Evolutionary conservation across 2,797 vertebrate species (phyloP), one percentile per base, ranked within the genome.

Genomic region (Schizopygopsis pylzovi): DNA sequence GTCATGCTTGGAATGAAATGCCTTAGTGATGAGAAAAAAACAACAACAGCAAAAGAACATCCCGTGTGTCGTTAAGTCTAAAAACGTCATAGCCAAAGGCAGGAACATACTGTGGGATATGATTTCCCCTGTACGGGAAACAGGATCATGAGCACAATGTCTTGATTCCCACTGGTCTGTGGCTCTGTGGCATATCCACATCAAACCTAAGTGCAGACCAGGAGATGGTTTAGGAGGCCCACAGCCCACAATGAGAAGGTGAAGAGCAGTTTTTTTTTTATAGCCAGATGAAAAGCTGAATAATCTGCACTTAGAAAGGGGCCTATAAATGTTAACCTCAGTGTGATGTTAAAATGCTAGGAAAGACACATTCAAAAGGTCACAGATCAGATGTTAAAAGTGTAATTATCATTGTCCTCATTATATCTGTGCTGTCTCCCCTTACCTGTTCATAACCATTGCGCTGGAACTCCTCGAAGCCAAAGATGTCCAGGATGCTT

Each of bases 381-480:
- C 56, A 45, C n/a, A 22, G 41, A 11, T 41, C 47, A 20, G 80
- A 68, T 71, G 20, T 68, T 22, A 47, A 37, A 77, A 16, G 39
- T n/a, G 33, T 39, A 77, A 16, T 11, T 16, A 63, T 22, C 79
- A 67, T 71, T 28, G 20, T 25, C 9, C 33, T 65, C 25, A 49
- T 25, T 4, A 67, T 4, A 16, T 22, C 15, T 18, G 41, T 47
- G 45, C 10, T 0, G 18, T 15, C 41, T 79, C 25, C 43, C 87
- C 92, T 90, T 91, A 98, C 98, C 96, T 99, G 97, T 91, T 99
- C 98, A 91, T 96, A 99, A 83, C 93, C 94, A 92, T 99, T 99
- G 92, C 92, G 97, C 65, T 96, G 97, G 93, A 98, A 96, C 88
- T 97, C 97, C 93, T 98, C 96, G 94, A 99, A 99, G 75, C 98